These are phyloP conservation scores for Cantharis flavilabris DNA, from an alignment of 2,888 invertebrate species.

Conservation along the genomic window DNA sequence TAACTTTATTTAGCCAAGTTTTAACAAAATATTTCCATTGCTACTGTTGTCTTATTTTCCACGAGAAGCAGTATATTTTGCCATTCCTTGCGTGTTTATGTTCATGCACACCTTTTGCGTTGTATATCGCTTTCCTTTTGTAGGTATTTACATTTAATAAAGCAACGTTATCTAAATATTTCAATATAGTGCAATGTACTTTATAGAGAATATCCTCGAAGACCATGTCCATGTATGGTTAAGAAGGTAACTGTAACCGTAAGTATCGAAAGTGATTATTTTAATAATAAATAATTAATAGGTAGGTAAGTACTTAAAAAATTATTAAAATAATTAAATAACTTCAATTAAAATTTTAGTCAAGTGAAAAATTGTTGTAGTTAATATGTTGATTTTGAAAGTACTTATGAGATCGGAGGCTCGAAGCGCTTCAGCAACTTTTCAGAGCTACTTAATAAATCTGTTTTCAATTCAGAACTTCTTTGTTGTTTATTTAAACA, in stretches of 20 bases:
- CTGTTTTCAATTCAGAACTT: slow-evolving; percentile 9
- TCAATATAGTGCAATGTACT: neutral
- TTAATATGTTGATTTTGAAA: slow-evolving; percentile 26
- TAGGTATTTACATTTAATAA: neutral
- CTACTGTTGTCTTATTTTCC: neutral
- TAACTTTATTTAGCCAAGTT: neutral
- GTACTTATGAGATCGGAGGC: slow-evolving; percentile 23
- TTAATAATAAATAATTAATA: neutral
- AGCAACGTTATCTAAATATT: neutral
- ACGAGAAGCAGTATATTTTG: neutral
- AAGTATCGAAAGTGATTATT: neutral
- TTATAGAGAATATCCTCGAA: neutral
- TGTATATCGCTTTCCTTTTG: neutral
- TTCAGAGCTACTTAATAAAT: slow-evolving; percentile 17
- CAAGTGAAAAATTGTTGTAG: slow-evolving; percentile 33
- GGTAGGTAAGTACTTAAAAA: neutral
- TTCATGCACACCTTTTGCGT: neutral
- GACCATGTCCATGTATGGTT: neutral
- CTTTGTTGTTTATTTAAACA: slow-evolving; percentile 21
- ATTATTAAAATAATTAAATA: neutral
- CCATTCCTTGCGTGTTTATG: neutral
- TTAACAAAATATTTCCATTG: neutral
- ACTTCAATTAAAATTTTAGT: slow-evolving; percentile 19
- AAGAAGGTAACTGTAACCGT: neutral
- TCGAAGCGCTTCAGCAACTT: slow-evolving; percentile 14